Conservation (phyloP, 2,888 invertebrate genomes). For the Micoletzkya japonica region DNA sequence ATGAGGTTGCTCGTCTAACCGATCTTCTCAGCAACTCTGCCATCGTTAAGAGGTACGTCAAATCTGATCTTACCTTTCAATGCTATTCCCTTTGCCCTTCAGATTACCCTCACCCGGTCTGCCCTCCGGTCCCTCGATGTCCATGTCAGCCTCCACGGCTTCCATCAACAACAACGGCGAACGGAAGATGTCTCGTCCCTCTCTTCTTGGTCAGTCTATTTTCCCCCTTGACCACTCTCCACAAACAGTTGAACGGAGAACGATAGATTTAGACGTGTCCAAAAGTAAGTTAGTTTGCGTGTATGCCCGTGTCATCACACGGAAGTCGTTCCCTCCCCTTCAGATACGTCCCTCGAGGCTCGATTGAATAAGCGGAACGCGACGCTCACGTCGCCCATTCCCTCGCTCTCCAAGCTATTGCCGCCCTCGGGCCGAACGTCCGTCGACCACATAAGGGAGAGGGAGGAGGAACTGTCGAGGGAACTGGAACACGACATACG, state of each 20-base stretch:
- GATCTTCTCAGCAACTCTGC: not conserved
- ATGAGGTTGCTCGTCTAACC: constrained; percentile 6
- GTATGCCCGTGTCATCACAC: not conserved
- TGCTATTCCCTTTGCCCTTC: not conserved
- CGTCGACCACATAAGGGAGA: constrained; percentile 16
- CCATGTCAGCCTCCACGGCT: constrained; percentile 14
- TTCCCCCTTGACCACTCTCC: too few relatives aligned
- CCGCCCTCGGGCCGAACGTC: constrained; percentile 22
- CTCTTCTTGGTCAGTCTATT: constrained; percentile 5
- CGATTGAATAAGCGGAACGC: not conserved
- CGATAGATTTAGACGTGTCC: too few relatives aligned
- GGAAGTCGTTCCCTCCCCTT: not conserved
- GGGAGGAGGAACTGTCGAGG: constrained; percentile 5
- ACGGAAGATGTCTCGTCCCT: constrained; percentile 11
- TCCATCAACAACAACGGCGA: constrained; percentile 24
- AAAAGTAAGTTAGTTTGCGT: too few relatives aligned
- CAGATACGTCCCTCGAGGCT: constrained; percentile 15
- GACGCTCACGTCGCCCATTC: constrained; percentile 10
- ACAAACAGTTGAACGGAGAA: too few relatives aligned
- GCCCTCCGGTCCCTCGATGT: not conserved
- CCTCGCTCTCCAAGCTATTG: not conserved
- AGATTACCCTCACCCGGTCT: constrained; percentile 22
- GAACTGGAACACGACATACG: not conserved
- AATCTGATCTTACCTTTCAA: not conserved
- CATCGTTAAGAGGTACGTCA: constrained; percentile 7